Conservation (phyloP, 2,888 invertebrate species). For the Amblyjoppa fuscipennis region DNA sequence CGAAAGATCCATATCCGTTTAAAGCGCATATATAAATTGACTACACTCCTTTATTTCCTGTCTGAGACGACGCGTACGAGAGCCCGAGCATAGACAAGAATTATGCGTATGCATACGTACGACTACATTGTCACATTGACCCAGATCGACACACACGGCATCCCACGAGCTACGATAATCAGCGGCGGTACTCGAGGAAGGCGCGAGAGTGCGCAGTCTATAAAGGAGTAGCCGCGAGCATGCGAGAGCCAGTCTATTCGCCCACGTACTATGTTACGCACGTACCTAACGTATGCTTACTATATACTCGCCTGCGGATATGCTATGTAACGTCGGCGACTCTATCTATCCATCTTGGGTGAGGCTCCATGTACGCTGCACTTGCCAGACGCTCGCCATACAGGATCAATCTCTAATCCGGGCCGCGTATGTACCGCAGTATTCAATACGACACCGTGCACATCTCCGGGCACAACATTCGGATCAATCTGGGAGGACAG, state of each 20-base stretch:
- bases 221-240: conserved; percentile 51
- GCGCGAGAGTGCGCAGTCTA: conserved; percentile 27
- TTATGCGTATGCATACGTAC: background rate
- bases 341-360: conserved; percentile 10
- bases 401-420: conserved; percentile 40
- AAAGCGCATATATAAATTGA: background rate
- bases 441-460: background rate
- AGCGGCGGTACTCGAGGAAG: conserved; percentile 41
- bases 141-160: conserved; percentile 58
- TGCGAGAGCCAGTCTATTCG: conserved; percentile 43
- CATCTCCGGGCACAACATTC: background rate
- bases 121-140: conserved; percentile 67
- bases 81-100: background rate
- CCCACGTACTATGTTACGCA: conserved; percentile 51
- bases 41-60: background rate
- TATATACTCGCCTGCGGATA: conserved; percentile 29
- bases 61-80: background rate
- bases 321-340: background rate
- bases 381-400: conserved; percentile 7
- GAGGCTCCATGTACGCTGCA: background rate
- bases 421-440: background rate
- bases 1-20: background rate
- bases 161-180: conserved; percentile 29
- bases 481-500: background rate
- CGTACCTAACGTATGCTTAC: conserved; percentile 21